Percentiles rank a stretch among this genome's conserved stretches.
Evolutionary conservation across 2,113 vertebrate species (phyloP).

Genomic region (Phyllopteryx taeniolatus): DNA sequence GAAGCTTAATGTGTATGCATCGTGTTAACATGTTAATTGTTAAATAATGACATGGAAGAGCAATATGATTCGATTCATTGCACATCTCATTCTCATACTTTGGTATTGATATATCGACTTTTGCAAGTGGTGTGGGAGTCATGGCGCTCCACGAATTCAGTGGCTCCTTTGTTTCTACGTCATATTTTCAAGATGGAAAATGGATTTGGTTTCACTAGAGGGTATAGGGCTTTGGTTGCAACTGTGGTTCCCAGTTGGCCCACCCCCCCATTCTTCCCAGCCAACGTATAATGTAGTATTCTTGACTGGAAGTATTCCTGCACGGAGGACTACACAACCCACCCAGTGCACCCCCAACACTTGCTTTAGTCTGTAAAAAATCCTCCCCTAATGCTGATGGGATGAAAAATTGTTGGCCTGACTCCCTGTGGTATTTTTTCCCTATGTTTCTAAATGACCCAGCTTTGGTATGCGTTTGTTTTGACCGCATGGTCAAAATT

Average conservation of each 20-base stretch:
- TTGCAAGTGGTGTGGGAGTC: conserved; percentile 24
- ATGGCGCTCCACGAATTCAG: conserved; percentile 11
- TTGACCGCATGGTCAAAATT: conserved; percentile 33
- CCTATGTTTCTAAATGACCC: conserved; percentile 17
- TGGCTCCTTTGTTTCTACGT: conserved; percentile 26
- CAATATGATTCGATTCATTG: no score
- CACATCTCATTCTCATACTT: no score
- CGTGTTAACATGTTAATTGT: no score
- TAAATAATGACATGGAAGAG: no score
- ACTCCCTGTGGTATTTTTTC: conserved; percentile 20
- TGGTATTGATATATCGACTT: background rate
- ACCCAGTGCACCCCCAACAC: conserved; percentile 37
- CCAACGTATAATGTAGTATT: background rate
- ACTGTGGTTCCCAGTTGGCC: background rate
- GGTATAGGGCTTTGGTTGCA: conserved; percentile 29
- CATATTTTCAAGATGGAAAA: conserved; percentile 54
- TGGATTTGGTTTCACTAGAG: conserved; percentile 53
- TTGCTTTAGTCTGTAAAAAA: conserved; percentile 10
- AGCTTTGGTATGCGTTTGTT: conserved; percentile 45
- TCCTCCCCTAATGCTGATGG: conserved; percentile 22
- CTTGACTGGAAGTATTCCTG: background rate
- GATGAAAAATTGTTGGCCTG: conserved; percentile 36
- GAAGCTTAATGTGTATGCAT: no score
- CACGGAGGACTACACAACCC: background rate
- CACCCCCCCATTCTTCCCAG: background rate